phyloP scores from a whole-genome alignment of 1,140 invertebrate genomes.

The Leptinotarsa lineolata region DNA sequence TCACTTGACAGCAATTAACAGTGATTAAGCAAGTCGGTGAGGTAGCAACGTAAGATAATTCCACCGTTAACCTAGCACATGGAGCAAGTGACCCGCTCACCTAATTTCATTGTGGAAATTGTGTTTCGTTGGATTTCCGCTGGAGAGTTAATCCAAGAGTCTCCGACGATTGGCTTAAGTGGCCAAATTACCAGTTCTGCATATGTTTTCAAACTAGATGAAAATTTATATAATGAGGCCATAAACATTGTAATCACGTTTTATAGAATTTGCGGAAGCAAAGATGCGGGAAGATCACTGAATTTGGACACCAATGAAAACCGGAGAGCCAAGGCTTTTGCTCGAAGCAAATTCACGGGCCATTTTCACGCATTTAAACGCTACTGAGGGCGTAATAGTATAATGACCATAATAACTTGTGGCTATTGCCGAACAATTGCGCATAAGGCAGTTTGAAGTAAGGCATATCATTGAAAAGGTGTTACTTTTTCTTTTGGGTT shows the following conservation, averaged over 20 bases:
- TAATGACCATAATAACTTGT: slow-evolving; percentile 53
- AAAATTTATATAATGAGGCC: slow-evolving; percentile 18
- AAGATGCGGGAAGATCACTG: slow-evolving; percentile 31
- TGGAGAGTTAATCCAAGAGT: not conserved
- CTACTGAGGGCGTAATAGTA: slow-evolving; percentile 54
- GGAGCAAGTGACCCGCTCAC: not conserved
- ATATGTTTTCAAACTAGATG: slow-evolving; percentile 28
- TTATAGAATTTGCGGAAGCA: slow-evolving; percentile 29
- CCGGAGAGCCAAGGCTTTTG: slow-evolving; percentile 43
- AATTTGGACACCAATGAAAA: slow-evolving; percentile 33
- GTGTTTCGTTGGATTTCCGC: slow-evolving; percentile 5
- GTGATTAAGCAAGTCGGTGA: too few relatives aligned
- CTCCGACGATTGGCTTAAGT: slow-evolving; percentile 5
- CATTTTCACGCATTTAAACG: slow-evolving; percentile 52
- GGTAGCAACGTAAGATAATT: not conserved
- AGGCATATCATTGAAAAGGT: slow-evolving; percentile 45
- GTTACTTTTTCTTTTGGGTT: slow-evolving; percentile 32
- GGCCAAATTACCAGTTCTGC: slow-evolving; percentile 9
- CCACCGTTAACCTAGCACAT: not conserved
- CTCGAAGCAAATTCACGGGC: slow-evolving; percentile 49
- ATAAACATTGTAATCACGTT: slow-evolving; percentile 14
- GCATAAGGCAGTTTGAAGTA: slow-evolving; percentile 46
- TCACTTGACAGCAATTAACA: too few relatives aligned
- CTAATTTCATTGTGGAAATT: slow-evolving; percentile 1
- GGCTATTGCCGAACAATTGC: slow-evolving; percentile 51